These are phyloP conservation scores for Pogonocichla stellata DNA, from an alignment of 2,113 vertebrate genomes.

Conservation along the genomic window DNA sequence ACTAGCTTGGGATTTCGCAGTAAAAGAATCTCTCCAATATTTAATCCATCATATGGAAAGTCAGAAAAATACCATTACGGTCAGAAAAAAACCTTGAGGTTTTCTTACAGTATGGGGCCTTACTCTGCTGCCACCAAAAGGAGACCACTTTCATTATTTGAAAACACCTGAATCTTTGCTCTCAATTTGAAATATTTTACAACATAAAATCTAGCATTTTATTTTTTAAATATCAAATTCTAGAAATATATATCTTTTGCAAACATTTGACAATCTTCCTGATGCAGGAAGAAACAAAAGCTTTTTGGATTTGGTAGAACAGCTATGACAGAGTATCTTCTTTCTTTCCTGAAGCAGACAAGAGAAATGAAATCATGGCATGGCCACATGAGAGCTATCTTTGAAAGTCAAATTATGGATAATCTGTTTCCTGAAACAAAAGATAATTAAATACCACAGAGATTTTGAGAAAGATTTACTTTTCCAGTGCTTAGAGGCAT, in stretches of 20 bases:
- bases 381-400: background rate
- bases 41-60: background rate
- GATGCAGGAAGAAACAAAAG: background rate
- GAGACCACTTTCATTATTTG: background rate
- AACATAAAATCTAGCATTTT: background rate
- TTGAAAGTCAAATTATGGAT: background rate
- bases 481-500: background rate
- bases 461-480: background rate
- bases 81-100: background rate
- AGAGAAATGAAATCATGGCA: background rate
- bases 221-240: background rate
- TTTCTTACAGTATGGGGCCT: background rate
- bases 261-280: background rate
- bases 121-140: background rate
- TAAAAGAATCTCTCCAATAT: background rate
- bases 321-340: background rate
- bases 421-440: constrained; percentile 35
- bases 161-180: background rate
- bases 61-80: background rate
- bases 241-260: background rate
- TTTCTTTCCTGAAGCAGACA: background rate
- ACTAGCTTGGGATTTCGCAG: background rate
- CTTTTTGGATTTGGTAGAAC: background rate
- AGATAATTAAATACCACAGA: background rate
- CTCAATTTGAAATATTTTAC: background rate